These are phyloP conservation scores for Lepus europaeus DNA, from an alignment of 2,113 vertebrate genomes.

Conservation along the genomic window DNA sequence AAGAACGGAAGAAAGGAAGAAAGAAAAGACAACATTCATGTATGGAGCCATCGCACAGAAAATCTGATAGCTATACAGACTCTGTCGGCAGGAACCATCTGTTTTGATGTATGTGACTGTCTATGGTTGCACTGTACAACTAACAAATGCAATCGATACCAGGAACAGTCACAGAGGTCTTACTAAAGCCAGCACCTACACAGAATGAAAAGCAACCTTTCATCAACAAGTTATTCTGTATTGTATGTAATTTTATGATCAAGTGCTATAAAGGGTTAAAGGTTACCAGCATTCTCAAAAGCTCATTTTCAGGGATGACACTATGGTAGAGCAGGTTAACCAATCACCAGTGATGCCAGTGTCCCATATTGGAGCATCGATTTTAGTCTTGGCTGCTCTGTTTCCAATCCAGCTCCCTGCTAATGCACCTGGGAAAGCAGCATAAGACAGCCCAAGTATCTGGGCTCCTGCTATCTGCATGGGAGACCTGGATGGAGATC, in stretches of 20 bases:
- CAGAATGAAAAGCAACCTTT: neutral
- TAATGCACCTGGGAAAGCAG: no score
- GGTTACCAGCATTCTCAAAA: conserved; percentile 34
- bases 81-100: conserved; percentile 97
- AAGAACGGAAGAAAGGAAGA: neutral
- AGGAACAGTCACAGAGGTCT: conserved; percentile 84
- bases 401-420: no score
- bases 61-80: conserved; percentile 91
- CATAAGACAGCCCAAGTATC: no score
- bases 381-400: no score
- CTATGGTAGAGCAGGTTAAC: no score
- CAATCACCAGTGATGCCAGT: no score
- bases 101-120: conserved; percentile 91
- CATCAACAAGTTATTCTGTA: neutral
- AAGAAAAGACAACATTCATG: conserved; percentile 78
- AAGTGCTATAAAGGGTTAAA: conserved; percentile 6
- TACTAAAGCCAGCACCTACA: neutral
- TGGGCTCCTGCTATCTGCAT: no score
- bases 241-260: conserved; percentile 39
- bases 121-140: conserved; percentile 86
- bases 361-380: no score
- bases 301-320: neutral
- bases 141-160: conserved; percentile 86
- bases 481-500: no score
- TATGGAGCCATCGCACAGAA: conserved; percentile 98